Base-by-base conservation (phyloP, 2,888 invertebrate species). In the Sipunculus nudus region DNA sequence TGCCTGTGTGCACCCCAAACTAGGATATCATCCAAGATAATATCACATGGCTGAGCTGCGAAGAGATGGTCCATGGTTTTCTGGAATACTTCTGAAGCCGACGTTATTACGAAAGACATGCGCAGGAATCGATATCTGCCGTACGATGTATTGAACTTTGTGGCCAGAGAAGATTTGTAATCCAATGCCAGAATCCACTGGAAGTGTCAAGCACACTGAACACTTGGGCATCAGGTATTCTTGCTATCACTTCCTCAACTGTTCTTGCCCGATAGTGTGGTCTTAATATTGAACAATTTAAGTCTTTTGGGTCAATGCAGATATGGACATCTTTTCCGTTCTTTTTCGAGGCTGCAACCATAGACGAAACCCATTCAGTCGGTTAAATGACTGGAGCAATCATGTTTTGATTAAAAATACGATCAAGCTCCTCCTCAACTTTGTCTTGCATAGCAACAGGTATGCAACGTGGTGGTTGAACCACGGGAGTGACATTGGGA, bases 141-240 rank as follows among this genome's bases (percentile, higher is more conserved):
- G n/a, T n/a, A n/a, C 63, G 41, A 40, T 21, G 59, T 64, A 43
- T 65, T 63, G 35, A 70, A 67, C 25, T 66, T 68, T 1, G 57
- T 57, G 2, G 71, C 53, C 26, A 40, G 29, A 6, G 48, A 41
- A 0, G 28, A 58, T 19, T 54, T 57, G 2, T 64, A 58, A 6
- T 52, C 48, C n/a, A 71, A 50, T 53, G 57, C 57, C 59, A 67
- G 35, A 40, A 65, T 3, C 43, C 59, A 19, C 49, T 45, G 13
- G 53, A 29, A 2, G 65, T 54, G 45, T 71, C 69, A 5, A 68
- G 29, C 23, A 61, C 61, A 10, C 65, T 63, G 45, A 74, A 74
- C 2, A 47, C 35, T 29, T 32, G 62, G 2, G 65, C 64, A 10
- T 58, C 61, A 4, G 32, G 39, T 6, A 71, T 53, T 8, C 54